A percentile compares a stretch with the other conserved stretches of the same genome.
phyloP scores from a whole-genome alignment of 2,113 vertebrate genomes.

The Cyphomyrus plagiostoma region DNA sequence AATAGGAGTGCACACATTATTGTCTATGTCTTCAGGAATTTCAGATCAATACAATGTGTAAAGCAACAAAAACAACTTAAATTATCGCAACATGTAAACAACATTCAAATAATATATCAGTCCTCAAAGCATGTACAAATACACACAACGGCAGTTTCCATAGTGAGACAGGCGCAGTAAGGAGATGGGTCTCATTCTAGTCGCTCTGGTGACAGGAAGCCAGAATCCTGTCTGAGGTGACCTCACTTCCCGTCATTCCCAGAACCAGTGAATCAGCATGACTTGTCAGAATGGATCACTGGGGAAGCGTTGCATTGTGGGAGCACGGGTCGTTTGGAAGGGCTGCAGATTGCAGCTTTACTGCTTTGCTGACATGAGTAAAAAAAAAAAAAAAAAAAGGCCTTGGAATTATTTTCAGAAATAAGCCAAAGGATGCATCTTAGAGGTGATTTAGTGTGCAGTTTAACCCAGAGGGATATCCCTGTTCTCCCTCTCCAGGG shows the following conservation, averaged over 20 bases:
- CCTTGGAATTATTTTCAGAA: not conserved
- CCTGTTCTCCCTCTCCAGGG: not conserved
- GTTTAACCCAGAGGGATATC: not conserved
- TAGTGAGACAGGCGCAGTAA: not conserved
- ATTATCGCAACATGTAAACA: not conserved
- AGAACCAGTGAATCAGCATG: not conserved
- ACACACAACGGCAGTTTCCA: not conserved
- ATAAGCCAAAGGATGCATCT: not conserved
- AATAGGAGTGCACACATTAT: not conserved
- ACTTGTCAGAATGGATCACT: not conserved
- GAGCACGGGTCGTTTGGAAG: not conserved
- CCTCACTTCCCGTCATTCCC: not conserved
- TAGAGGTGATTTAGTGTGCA: not conserved
- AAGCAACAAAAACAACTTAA: not conserved
- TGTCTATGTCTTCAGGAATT: not conserved
- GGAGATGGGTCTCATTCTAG: not conserved
- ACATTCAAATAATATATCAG: not conserved
- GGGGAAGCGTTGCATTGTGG: not conserved
- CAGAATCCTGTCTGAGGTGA: not conserved
- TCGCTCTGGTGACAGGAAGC: not conserved
- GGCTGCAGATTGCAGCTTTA: not conserved
- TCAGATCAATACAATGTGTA: not conserved
- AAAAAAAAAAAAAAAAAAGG: not conserved
- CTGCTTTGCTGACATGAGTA: not conserved
- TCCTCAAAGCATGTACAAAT: not conserved